These are phyloP conservation scores for Xestoiulus laeticollis DNA, from an alignment of 2,888 invertebrate species.

Conservation along the genomic window DNA sequence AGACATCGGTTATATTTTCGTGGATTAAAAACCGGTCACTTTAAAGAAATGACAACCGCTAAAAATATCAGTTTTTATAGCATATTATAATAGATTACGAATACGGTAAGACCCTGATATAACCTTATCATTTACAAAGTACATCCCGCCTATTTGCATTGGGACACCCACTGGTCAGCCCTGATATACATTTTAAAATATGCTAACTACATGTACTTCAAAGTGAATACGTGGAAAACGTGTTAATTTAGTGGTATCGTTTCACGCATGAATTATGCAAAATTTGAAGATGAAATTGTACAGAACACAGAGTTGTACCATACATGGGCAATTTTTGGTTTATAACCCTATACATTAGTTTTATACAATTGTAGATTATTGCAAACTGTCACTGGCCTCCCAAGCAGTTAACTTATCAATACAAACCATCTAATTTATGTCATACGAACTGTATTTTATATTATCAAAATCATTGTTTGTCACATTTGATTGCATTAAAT, in stretches of 20 bases:
- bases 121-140: neutral
- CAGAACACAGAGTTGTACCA: too few relatives aligned
- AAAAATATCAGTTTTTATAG: neutral
- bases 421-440: constrained; percentile 9
- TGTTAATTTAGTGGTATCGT: neutral
- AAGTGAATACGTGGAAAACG: too few relatives aligned
- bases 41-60: neutral
- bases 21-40: neutral
- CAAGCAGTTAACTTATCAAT: neutral
- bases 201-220: too few relatives aligned
- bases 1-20: neutral
- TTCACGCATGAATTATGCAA: too few relatives aligned
- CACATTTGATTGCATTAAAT: neutral
- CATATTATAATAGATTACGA: neutral
- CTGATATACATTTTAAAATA: neutral
- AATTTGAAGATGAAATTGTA: too few relatives aligned
- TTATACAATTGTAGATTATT: neutral
- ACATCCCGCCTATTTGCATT: too few relatives aligned
- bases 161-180: too few relatives aligned
- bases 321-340: too few relatives aligned
- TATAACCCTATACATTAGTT: neutral
- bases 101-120: neutral
- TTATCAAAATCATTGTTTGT: neutral
- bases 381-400: neutral
- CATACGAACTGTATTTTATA: neutral